Evolutionary conservation across 2,888 invertebrate genomes (phyloP).

Genomic region (Caradrina clavipalpis): DNA sequence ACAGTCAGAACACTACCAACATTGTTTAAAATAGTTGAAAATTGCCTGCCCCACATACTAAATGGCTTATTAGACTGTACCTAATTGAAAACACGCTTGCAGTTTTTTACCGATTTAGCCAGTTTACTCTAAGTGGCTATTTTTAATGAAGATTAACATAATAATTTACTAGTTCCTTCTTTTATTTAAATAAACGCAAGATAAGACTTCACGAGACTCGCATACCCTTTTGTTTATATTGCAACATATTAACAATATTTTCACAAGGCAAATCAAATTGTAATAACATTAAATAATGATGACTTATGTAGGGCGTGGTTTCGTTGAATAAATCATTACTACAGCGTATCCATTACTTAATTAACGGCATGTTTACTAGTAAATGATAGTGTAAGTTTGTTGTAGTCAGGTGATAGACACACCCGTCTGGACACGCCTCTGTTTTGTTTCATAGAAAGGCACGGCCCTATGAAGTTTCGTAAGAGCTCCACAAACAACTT

Average conservation of each 20-base stretch:
- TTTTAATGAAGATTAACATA: too few relatives aligned
- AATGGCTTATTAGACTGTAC: too few relatives aligned
- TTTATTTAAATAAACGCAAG: background rate
- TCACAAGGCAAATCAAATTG: background rate
- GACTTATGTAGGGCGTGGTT: conserved; percentile 4
- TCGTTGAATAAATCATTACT: conserved; percentile 19
- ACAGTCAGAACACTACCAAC: too few relatives aligned
- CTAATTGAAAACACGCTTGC: too few relatives aligned
- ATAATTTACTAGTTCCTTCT: background rate
- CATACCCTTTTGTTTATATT: background rate
- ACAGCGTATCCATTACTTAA: conserved; percentile 28
- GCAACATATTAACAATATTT: background rate
- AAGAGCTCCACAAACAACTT: conserved; percentile 15
- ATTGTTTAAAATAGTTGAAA: too few relatives aligned
- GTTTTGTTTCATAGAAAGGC: conserved; percentile 32
- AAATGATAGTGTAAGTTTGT: conserved; percentile 12
- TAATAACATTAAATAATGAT: background rate
- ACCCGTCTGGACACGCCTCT: conserved; percentile 35
- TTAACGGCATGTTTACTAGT: conserved; percentile 23
- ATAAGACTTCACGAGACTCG: too few relatives aligned
- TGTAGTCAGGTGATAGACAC: conserved; percentile 25
- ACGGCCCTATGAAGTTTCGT: conserved; percentile 27
- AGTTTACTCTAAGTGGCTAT: background rate
- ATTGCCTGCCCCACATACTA: too few relatives aligned
- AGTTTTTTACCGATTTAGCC: background rate